These are phyloP conservation scores for Lethenteron reissneri DNA, from an alignment of 2,113 vertebrate genomes.

Conservation along the genomic window DNA sequence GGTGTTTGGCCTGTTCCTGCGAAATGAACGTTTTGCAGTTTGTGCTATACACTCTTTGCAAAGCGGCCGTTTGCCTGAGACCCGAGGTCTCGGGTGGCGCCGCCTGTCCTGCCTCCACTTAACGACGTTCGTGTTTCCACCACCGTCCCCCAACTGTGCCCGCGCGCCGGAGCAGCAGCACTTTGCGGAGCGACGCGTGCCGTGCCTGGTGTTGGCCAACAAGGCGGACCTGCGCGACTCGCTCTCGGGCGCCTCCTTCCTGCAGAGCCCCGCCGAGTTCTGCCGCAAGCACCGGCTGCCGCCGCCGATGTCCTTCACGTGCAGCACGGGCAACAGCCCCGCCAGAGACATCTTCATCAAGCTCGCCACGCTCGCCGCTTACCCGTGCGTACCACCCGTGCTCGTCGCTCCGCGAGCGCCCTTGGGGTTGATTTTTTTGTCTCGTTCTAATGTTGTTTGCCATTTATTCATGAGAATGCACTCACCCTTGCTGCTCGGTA, in stretches of 20 bases:
- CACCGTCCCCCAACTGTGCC: not conserved
- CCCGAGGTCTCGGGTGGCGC: no score
- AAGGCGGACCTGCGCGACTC: constrained; percentile 88
- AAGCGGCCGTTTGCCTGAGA: no score
- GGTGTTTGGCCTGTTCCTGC: no score
- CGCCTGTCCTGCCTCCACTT: no score
- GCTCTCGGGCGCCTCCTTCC: constrained; percentile 48
- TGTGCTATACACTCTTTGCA: no score
- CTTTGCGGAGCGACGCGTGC: constrained; percentile 86
- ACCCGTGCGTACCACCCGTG: constrained; percentile 58
- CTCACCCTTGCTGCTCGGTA: not conserved
- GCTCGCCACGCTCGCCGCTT: constrained; percentile 96
- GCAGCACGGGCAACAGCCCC: constrained; percentile 48
- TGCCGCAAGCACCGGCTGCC: constrained; percentile 95
- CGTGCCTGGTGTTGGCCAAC: constrained; percentile 64
- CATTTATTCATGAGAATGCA: not conserved
- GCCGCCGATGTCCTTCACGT: constrained; percentile 80
- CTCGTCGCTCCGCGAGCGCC: constrained; percentile 10
- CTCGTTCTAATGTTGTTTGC: not conserved
- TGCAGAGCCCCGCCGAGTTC: constrained; percentile 65
- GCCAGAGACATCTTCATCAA: constrained; percentile 83
- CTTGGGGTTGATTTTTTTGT: constrained; percentile 1
- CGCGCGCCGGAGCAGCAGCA: constrained; percentile 38
- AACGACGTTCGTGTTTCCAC: no score
- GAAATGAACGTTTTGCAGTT: no score